Evolutionary conservation across 2,888 invertebrate genomes (phyloP), one percentile per base, ranked within the genome.

Genomic region (Beris chalybata): DNA sequence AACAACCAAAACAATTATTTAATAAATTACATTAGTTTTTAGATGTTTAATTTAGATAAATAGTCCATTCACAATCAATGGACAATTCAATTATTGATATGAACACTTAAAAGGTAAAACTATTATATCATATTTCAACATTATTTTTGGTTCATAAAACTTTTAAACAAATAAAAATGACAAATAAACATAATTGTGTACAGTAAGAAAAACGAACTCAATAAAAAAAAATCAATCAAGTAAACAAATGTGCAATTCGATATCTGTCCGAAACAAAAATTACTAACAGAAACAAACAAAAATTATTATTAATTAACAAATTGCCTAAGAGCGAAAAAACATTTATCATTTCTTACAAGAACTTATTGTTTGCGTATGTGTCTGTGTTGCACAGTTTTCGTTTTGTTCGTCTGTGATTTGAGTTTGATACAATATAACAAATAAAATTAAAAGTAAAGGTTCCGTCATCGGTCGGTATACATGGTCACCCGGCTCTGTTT

Each of bases 101-200:
- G 61, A 61, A 61, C 61, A 61, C 61, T 61, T 61, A 61, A 61
- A 50, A 61, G 52, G 61, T 61, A 50, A 52, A 52, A 22, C 38
- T 29, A 61, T 61, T 30, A 48, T 48, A 43, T 52, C 22, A 12
- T 56, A 6, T 22, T 22, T 29, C 6, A 13, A 56, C 43, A 43
- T 38, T 5, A 5, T 15, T 30, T 43, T 56, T 22, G 38, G 7
- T 48, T 7, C 15, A 31, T 7, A 48, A 48, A 59, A 59, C 44
- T 13, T 44, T 52, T 50, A 47, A 52, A 22, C 55, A 11, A 38
- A 9, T 12, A 7, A 52, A 56, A n/a, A 38, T 9, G 6, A 5
- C 15, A 56, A 56, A 32, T 43, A 12, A 38, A 56, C 12, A 11
- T 56, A 54, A 31, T 54, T 31, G 31, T 12, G 29, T 31, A 6